These are phyloP conservation scores for Apus apus DNA, from an alignment of 2,113 vertebrate genomes.

Conservation along the genomic window DNA sequence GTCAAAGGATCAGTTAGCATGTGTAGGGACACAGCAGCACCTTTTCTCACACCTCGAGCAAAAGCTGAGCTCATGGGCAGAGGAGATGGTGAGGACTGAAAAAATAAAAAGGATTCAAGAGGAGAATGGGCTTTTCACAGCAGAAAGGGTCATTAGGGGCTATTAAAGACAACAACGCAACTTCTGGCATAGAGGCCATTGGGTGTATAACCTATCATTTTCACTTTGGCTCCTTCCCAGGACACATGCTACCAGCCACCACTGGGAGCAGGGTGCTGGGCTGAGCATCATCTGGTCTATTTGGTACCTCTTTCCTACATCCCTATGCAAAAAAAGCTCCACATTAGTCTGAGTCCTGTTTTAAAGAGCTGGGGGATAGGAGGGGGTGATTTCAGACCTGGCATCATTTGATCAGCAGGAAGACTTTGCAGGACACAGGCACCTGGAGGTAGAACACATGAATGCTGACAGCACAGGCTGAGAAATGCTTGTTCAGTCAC, in stretches of 20 bases:
- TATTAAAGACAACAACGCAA: neutral
- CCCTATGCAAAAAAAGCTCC: rapidly evolving
- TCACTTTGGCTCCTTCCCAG: neutral
- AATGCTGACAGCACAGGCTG: neutral
- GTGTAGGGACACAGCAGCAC: neutral
- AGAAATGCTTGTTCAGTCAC: neutral
- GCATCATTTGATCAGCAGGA: neutral
- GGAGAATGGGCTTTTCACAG: neutral
- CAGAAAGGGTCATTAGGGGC: neutral
- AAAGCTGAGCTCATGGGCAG: neutral
- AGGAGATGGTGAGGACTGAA: neutral
- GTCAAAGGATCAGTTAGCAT: neutral
- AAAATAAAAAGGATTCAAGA: neutral
- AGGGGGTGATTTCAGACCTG: neutral
- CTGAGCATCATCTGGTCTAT: neutral
- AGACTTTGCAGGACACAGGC: neutral
- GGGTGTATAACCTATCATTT: neutral
- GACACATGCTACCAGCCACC: rapidly evolving
- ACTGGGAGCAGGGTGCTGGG: neutral
- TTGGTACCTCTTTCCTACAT: rapidly evolving
- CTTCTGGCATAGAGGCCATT: neutral
- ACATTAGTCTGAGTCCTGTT: neutral
- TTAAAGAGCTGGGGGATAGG: neutral
- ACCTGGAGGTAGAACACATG: neutral
- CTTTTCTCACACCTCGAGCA: rapidly evolving